Base-by-base conservation (phyloP, 2,113 vertebrate species). In the Zosterops hypoxanthus region DNA sequence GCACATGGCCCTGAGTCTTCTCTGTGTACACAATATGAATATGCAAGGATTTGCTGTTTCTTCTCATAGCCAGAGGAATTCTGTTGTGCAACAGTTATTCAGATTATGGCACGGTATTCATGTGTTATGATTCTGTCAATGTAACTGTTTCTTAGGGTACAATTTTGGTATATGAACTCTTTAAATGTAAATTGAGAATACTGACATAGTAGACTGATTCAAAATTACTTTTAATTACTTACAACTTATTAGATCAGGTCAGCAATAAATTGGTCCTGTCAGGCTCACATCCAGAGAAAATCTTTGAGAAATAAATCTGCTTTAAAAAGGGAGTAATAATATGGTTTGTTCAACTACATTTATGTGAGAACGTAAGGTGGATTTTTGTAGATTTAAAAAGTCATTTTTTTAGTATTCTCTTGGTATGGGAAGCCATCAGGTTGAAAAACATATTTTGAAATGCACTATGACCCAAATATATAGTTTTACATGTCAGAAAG, bases 211-310 rank as follows among this genome's bases (percentile, higher is more conserved):
- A 86, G 29, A n/a, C 44, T 57, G 53, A 72, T 82, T 91, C 49
- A 57, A 29, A 79, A 65, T 84, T 95, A 84, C 26, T 2, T 60
- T 92, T 85, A 90, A 87, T 69, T 93, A 12, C 47, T 90, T 93
- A 75, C 31, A 92, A 33, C 47, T 78, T 86, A 56, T 64, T 88
- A 88, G n/a, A 76, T 76, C 72, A 70, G 19, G n/a, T 85, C 36
- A 82, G 19, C 42, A 85, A 64, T 89, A 47, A 91, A 95, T 76
- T 66, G 25, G 15, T 88, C 25, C 47, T 66, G 50, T 50, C 83
- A 55, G 53, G 41, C 90, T 83, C 93, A 70, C 6, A 34, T 31
- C 23, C 13, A 72, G 65, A 56, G 34, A 50, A 63, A 65, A 60
- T 11, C 16, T 87, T 36, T 72, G 36, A 60, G 42, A 89, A 66